These are phyloP conservation scores for Galeruca laticollis DNA, from an alignment of 2,888 invertebrate species.

Conservation along the genomic window DNA sequence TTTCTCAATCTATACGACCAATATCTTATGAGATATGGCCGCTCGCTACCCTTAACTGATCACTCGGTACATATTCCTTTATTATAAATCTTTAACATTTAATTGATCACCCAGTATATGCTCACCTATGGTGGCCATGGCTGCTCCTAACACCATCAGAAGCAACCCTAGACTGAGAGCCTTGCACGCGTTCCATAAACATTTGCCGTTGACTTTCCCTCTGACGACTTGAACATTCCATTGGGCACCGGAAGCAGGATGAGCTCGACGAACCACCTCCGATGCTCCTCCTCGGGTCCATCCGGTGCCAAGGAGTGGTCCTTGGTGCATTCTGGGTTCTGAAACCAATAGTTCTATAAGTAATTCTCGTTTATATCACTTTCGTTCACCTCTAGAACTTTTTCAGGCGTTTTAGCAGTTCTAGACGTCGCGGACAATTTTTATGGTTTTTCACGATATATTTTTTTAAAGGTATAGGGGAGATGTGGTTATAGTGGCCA, in stretches of 20 bases:
- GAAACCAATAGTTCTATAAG: not conserved
- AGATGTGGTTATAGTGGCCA: too few relatives aligned
- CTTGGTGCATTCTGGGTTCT: slow-evolving; percentile 56
- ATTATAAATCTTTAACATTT: too few relatives aligned
- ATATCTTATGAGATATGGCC: too few relatives aligned
- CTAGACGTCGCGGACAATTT: too few relatives aligned
- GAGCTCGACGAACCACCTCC: slow-evolving; percentile 73
- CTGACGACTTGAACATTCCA: slow-evolving; percentile 89
- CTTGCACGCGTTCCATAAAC: slow-evolving; percentile 94
- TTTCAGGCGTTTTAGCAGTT: too few relatives aligned
- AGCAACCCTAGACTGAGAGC: slow-evolving; percentile 89
- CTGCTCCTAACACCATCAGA: slow-evolving; percentile 88
- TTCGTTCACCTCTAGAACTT: not conserved
- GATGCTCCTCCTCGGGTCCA: slow-evolving; percentile 65
- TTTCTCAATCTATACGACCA: too few relatives aligned
- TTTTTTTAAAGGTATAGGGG: too few relatives aligned
- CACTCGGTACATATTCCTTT: too few relatives aligned
- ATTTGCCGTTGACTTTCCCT: slow-evolving; percentile 89
- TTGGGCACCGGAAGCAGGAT: slow-evolving; percentile 84
- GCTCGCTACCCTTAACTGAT: too few relatives aligned
- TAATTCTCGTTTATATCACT: not conserved
- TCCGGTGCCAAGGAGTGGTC: slow-evolving; percentile 65
- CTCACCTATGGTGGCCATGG: slow-evolving; percentile 92
- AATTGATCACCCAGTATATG: not conserved
- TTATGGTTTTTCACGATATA: too few relatives aligned